Evolutionary conservation across 2,888 invertebrate species (phyloP).

Genomic region (Drosophila kanekoi): DNA sequence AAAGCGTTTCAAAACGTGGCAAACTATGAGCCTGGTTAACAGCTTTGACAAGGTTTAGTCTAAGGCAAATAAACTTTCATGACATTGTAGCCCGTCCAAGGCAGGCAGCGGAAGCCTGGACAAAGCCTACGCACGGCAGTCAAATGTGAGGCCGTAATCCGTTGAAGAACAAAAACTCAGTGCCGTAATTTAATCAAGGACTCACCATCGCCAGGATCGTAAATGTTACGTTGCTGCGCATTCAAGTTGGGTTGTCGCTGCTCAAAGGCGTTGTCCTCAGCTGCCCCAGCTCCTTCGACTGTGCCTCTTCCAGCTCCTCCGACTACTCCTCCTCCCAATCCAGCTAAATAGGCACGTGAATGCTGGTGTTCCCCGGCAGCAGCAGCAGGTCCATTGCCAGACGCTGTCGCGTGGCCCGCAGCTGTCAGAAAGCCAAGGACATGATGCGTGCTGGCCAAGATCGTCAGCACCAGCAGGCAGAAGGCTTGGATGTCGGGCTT

Average conservation of each 20-base stretch:
- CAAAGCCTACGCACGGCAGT: conserved; percentile 34
- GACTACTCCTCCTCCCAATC: conserved; percentile 2
- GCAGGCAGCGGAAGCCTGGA: conserved; percentile 1
- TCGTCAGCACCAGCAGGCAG: conserved; percentile 69
- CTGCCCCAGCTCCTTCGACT: conserved; percentile 15
- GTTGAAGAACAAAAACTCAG: conserved; percentile 37
- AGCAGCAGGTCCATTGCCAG: conserved; percentile 32
- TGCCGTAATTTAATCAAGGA: conserved; percentile 61
- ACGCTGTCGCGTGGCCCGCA: conserved; percentile 31
- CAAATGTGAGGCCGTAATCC: conserved; percentile 54
- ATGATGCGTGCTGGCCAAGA: conserved; percentile 62
- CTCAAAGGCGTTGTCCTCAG: conserved; percentile 48
- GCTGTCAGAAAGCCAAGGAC: conserved; percentile 66
- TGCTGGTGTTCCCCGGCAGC: conserved; percentile 24
- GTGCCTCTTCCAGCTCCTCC: conserved; percentile 24
- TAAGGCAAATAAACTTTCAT: conserved; percentile 6
- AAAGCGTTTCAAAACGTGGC: no score
- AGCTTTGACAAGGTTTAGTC: background rate
- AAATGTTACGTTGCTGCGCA: conserved; percentile 78
- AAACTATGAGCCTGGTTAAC: no score
- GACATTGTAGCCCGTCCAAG: conserved; percentile 8
- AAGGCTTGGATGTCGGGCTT: conserved; percentile 66
- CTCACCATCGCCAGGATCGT: conserved; percentile 85
- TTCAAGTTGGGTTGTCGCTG: conserved; percentile 46
- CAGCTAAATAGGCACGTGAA: no score